Conservation (phyloP, 2,797 vertebrate species). For the Pitangus sulphuratus region DNA sequence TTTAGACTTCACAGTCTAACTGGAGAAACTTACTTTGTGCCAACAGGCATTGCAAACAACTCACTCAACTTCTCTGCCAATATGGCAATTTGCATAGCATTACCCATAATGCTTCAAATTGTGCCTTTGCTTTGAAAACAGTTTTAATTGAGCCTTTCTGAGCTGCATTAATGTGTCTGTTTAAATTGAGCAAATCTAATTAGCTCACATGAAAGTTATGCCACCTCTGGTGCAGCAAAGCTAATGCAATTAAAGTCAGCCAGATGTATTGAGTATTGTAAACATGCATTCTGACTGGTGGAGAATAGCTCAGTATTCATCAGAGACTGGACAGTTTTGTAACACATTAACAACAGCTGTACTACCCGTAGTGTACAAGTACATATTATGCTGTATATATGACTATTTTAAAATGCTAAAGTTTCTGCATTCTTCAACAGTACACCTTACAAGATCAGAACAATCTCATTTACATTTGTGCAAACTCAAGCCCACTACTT, state of each 20-base stretch:
- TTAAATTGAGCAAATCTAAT: conserved; percentile 80
- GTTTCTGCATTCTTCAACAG: neutral
- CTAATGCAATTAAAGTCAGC: conserved; percentile 77
- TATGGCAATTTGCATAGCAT: conserved; percentile 74
- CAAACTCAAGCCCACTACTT: neutral
- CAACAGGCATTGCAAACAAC: conserved; percentile 63
- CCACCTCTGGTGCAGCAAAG: conserved; percentile 77
- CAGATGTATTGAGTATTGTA: conserved; percentile 75
- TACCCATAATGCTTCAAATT: conserved; percentile 75
- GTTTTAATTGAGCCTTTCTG: conserved; percentile 78
- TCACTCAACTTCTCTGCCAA: conserved; percentile 69
- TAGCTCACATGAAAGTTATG: conserved; percentile 78
- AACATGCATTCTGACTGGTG: conserved; percentile 65
- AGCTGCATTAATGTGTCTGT: conserved; percentile 77
- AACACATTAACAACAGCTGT: conserved; percentile 35
- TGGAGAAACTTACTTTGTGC: conserved; percentile 58
- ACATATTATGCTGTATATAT: neutral
- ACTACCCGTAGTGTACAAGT: conserved; percentile 2
- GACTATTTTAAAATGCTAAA: neutral
- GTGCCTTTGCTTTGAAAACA: conserved; percentile 76
- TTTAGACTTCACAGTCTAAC: conserved; percentile 43
- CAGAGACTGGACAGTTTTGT: conserved; percentile 56
- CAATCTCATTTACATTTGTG: neutral
- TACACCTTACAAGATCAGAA: neutral
- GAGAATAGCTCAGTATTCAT: conserved; percentile 55